These are phyloP conservation scores for Falco naumanni DNA, from an alignment of 2,797 vertebrate genomes.

Conservation along the genomic window DNA sequence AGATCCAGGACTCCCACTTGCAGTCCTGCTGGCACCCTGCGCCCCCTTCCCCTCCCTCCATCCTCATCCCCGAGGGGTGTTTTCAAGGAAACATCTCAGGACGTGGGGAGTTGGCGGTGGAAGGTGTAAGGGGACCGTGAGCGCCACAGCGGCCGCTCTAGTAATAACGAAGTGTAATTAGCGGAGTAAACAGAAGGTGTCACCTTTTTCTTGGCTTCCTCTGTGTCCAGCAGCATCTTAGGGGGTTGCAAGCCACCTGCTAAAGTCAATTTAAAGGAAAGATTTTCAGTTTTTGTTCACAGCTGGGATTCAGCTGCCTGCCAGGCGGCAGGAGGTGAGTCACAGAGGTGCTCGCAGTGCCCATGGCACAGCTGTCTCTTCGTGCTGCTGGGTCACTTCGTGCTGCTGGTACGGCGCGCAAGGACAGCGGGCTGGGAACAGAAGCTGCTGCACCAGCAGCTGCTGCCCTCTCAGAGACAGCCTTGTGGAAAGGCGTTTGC, in stretches of 20 bases:
- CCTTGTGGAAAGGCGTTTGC: neutral
- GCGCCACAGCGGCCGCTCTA: accelerated
- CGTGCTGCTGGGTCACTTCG: neutral
- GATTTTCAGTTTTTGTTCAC: neutral
- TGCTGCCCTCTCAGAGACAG: neutral
- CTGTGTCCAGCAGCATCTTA: neutral
- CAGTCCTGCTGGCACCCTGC: neutral
- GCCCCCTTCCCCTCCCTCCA: neutral
- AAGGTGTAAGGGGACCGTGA: neutral
- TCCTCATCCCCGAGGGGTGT: neutral
- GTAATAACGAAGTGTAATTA: constrained; percentile 48
- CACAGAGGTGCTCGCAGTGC: neutral
- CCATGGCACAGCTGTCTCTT: neutral
- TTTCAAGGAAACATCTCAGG: neutral
- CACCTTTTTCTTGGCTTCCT: constrained; percentile 62
- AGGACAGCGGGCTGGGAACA: neutral
- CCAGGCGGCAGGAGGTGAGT: neutral
- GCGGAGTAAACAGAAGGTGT: constrained; percentile 69
- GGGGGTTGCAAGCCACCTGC: neutral
- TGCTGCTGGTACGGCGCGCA: neutral
- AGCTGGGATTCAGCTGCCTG: neutral
- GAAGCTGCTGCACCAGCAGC: neutral
- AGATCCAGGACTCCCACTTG: neutral
- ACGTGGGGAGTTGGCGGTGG: accelerated
- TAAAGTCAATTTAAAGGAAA: neutral